Percentiles rank a stretch among this genome's conserved stretches.
phyloP scores from a whole-genome alignment of 2,113 vertebrate genomes.

The Odontesthes bonariensis region DNA sequence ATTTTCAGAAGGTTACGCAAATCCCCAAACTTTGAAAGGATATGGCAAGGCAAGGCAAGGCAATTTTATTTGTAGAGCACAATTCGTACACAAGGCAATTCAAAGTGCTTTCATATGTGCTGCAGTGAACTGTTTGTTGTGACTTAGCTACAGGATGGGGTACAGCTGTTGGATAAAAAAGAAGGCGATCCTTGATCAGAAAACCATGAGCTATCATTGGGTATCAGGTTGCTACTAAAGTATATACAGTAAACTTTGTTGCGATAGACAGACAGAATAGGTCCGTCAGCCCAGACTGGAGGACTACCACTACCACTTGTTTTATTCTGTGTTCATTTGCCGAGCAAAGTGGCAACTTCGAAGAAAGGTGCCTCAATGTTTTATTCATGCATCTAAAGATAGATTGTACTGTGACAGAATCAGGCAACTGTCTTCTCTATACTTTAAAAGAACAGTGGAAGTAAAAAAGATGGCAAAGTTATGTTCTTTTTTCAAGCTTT shows the following conservation, averaged over 20 bases:
- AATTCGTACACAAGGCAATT: no score
- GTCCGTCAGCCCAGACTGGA: constrained; percentile 30
- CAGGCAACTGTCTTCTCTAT: constrained; percentile 70
- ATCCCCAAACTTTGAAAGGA: constrained; percentile 23
- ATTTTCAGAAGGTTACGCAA: constrained; percentile 44
- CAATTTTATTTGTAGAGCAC: no score
- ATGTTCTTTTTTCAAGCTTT: constrained; percentile 19
- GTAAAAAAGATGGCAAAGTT: background rate
- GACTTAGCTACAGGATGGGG: background rate
- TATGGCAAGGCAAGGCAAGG: no score
- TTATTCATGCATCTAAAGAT: constrained; percentile 82
- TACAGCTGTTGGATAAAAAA: constrained; percentile 12
- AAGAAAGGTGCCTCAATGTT: constrained; percentile 75
- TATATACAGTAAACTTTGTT: constrained; percentile 19
- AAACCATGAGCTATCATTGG: background rate
- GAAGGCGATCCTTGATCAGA: constrained; percentile 15
- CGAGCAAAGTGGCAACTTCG: constrained; percentile 49
- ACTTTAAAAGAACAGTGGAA: constrained; percentile 47
- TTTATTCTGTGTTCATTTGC: constrained; percentile 59
- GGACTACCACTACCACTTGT: constrained; percentile 42
- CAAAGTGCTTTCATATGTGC: no score
- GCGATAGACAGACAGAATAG: constrained; percentile 57
- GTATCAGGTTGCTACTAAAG: background rate
- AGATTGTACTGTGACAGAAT: constrained; percentile 78
- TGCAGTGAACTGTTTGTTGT: constrained; percentile 7